Conservation (phyloP, 2,888 invertebrate species). For the Hemithea aestivaria region DNA sequence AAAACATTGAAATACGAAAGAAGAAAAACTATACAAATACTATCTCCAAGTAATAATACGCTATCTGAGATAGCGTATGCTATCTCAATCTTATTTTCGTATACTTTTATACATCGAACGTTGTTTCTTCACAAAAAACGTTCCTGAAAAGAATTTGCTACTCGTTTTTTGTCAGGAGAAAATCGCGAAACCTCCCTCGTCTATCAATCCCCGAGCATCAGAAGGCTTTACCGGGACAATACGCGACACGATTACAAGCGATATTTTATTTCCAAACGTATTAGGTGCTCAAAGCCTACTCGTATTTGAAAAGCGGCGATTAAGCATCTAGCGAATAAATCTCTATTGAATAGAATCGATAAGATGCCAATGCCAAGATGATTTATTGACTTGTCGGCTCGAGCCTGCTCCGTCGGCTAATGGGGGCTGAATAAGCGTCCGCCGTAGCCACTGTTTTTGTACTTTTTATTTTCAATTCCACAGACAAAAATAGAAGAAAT, state of each 20-base stretch:
- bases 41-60: too few relatives aligned
- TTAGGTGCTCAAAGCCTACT: constrained; percentile 46
- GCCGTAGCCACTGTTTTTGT: constrained; percentile 40
- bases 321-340: constrained; percentile 51
- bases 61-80: too few relatives aligned
- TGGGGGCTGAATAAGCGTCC: constrained; percentile 46
- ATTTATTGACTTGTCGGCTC: constrained; percentile 67
- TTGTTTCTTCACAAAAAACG: too few relatives aligned
- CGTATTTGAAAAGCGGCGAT: constrained; percentile 52
- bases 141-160: too few relatives aligned
- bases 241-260: constrained; percentile 32
- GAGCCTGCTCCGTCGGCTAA: constrained; percentile 34
- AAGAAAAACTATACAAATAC: too few relatives aligned
- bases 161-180: not conserved
- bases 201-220: constrained; percentile 5
- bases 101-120: too few relatives aligned
- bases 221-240: constrained; percentile 13
- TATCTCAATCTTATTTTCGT: too few relatives aligned
- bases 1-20: too few relatives aligned
- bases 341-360: constrained; percentile 66
- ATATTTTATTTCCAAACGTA: constrained; percentile 33
- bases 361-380: constrained; percentile 64
- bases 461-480: constrained; percentile 38
- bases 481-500: constrained; percentile 44
- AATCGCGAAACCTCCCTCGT: constrained; percentile 6